Evolutionary conservation across 2,113 vertebrate species (phyloP), one percentile per base, ranked within the genome.

Genomic region (Guaruba guarouba): DNA sequence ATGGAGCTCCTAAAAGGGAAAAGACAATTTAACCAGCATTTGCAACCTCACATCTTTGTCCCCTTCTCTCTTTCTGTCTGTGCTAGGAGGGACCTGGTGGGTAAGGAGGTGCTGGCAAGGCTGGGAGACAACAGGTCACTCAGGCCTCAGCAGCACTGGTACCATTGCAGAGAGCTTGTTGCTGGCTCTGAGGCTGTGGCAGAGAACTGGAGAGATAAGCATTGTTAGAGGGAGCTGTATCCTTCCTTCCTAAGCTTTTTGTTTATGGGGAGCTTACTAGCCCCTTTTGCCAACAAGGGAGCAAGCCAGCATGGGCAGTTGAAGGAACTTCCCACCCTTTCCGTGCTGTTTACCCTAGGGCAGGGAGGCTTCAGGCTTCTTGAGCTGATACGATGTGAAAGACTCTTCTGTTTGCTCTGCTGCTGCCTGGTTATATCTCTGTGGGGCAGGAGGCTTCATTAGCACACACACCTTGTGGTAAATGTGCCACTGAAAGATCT

Each of bases 1-100:
- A 96, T 98, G 98, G 94, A 98, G 98, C 96, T 98, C 98, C 98
- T 98, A 96, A 96, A 98, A 98, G 95, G 91, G 97, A 94, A 97
- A 97, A 96, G 97, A 91, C 96, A 95, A 85, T 96, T 96, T 93
- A 97, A 95, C 91, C 92, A 96, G 96, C 68, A 59, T 91, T 93
- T 95, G 43, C 49, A 95, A 89, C 90, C 88, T 95, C 79, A 78
- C 74, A 92, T 95, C 71, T 75, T 88, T 85, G 84, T 92, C 83
- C 78, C 86, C 39, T 93, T 80, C 35, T 66, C 23, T 92, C 49
- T 90, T 20, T 92, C 28, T 54, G 46, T 76, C 25, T 92, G 31
- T 61, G 66, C 92, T 95, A 91, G 62, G 69, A 93, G 66, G 61
- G 44, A 57, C 78, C 62, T 92, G 66, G 44, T 90, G 84, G 28